These are phyloP conservation scores for Drepana arcuata DNA, from an alignment of 1,140 invertebrate genomes.

Conservation along the genomic window DNA sequence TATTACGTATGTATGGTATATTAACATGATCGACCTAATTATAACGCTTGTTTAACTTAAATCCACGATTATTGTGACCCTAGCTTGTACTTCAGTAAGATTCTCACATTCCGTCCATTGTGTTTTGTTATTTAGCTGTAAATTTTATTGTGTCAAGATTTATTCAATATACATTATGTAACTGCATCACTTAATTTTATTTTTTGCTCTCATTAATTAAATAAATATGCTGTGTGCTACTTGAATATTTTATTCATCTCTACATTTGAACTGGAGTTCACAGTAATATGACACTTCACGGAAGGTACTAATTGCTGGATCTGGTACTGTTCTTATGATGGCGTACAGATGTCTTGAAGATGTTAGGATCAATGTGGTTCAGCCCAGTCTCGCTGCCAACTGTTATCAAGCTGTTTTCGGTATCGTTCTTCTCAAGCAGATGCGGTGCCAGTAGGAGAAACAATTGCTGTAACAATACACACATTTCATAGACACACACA, in stretches of 20 bases:
- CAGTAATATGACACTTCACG: no score
- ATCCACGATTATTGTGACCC: conserved; percentile 19
- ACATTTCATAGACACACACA: no score
- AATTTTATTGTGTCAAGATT: conserved; percentile 54
- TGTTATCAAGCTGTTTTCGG: conserved; percentile 19
- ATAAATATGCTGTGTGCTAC: conserved; percentile 10
- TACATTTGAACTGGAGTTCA: no score
- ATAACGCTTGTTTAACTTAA: conserved; percentile 17
- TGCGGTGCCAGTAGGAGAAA: conserved; percentile 73
- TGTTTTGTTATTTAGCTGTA: conserved; percentile 64
- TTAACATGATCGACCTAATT: no score
- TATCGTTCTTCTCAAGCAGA: conserved; percentile 64
- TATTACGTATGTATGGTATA: no score
- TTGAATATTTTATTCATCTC: conserved; percentile 11
- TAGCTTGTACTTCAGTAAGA: conserved; percentile 45
- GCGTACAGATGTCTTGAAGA: conserved; percentile 59
- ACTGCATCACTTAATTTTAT: conserved; percentile 40
- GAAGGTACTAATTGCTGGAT: conserved; percentile 22
- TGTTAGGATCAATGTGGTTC: conserved; percentile 68
- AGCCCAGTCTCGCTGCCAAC: conserved; percentile 38
- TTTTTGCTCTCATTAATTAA: conserved; percentile 18
- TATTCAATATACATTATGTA: conserved; percentile 61
- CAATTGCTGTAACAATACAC: conserved; percentile 62
- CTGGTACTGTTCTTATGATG: conserved; percentile 49
- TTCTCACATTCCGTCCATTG: conserved; percentile 69